Percentiles rank a stretch among this genome's conserved stretches.
These are phyloP conservation scores for Motacilla alba DNA, from an alignment of 2,113 vertebrate genomes.

Conservation along the genomic window DNA sequence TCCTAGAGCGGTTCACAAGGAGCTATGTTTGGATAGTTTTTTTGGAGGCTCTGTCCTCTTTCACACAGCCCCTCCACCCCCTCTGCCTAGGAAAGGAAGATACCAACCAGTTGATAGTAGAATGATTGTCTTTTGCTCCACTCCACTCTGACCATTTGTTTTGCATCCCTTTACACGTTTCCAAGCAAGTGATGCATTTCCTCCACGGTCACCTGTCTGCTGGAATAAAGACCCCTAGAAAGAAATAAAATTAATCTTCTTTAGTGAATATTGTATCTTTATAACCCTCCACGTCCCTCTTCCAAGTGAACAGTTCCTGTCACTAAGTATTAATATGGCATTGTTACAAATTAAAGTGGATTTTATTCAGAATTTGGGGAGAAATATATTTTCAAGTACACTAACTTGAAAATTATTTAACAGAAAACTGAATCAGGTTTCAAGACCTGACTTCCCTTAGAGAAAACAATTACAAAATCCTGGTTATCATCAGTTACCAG, in stretches of 20 bases:
- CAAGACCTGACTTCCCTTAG: not conserved
- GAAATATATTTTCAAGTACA: not conserved
- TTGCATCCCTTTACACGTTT: constrained; percentile 88
- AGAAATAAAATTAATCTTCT: not conserved
- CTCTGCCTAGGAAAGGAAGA: not conserved
- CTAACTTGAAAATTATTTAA: not conserved
- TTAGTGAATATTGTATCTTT: not conserved
- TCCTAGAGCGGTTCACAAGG: not conserved
- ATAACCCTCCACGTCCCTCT: not conserved
- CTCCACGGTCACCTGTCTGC: constrained; percentile 69
- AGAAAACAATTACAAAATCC: not conserved
- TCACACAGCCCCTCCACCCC: not conserved
- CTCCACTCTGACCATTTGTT: constrained; percentile 66
- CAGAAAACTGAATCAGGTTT: not conserved
- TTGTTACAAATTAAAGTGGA: not conserved
- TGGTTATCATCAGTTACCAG: not conserved
- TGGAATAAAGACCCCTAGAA: constrained; percentile 79
- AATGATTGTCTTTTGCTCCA: constrained; percentile 83
- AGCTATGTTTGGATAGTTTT: not conserved
- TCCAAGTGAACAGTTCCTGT: not conserved
- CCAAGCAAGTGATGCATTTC: constrained; percentile 76
- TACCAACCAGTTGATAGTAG: constrained; percentile 90
- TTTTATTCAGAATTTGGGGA: not conserved
- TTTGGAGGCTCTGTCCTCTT: not conserved
- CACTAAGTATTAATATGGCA: not conserved